Conservation (phyloP, 2,113 vertebrate genomes). For the Thomomys bottae region DNA sequence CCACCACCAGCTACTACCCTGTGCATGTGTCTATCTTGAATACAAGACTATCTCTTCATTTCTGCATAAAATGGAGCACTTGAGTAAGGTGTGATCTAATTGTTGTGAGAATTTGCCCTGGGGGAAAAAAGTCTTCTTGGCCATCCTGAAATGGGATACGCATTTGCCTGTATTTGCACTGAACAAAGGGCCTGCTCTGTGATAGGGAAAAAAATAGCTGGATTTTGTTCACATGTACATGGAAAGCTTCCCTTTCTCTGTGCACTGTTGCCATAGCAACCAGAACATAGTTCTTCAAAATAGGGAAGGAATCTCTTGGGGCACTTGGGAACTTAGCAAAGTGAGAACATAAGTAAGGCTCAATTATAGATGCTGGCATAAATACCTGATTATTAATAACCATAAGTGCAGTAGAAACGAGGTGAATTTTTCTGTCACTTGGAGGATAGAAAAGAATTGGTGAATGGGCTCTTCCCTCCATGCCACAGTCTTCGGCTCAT, state of each 20-base stretch:
- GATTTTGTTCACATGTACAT: slow-evolving; percentile 3
- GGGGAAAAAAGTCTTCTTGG: background rate
- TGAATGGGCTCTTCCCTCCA: background rate
- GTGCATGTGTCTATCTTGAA: slow-evolving; percentile 1
- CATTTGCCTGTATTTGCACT: background rate
- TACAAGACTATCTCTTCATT: background rate
- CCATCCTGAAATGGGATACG: background rate
- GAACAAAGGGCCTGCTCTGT: background rate
- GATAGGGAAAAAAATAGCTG: background rate
- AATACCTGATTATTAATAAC: slow-evolving; percentile 56
- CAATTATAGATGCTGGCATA: slow-evolving; percentile 36
- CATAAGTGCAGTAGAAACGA: background rate
- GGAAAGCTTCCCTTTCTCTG: background rate
- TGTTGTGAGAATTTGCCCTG: slow-evolving; percentile 23
- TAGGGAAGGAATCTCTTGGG: slow-evolving; percentile 54
- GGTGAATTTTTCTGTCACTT: slow-evolving; percentile 16
- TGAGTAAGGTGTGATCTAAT: background rate
- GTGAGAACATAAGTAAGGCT: slow-evolving; percentile 41
- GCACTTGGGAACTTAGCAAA: slow-evolving; percentile 62
- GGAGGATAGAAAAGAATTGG: background rate
- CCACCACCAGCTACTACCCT: background rate
- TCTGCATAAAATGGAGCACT: background rate
- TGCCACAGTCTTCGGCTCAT: background rate
- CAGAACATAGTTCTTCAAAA: slow-evolving; percentile 46
- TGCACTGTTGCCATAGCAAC: slow-evolving; percentile 67